Evolutionary conservation across 1,140 invertebrate species (phyloP).

Genomic region (Eumeta japonica): DNA sequence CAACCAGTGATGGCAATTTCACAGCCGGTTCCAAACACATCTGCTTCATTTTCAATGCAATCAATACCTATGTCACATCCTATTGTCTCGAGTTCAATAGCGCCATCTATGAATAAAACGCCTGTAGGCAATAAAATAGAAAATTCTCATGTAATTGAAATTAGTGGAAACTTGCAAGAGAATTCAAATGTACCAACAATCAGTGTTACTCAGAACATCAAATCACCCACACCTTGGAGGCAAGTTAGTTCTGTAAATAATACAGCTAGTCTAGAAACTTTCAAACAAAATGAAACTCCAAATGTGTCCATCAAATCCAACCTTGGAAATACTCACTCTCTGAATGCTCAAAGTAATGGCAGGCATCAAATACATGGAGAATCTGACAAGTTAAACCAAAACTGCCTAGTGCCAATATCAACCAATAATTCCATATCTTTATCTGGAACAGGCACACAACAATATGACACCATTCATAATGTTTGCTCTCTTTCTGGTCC

Average conservation of each 20-base stretch:
- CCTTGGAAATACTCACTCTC: constrained; percentile 23
- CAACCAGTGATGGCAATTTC: constrained; percentile 50
- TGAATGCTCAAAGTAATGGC: constrained; percentile 34
- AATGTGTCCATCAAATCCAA: constrained; percentile 31
- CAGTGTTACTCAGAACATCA: constrained; percentile 47
- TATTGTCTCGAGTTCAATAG: constrained; percentile 47
- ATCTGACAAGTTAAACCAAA: constrained; percentile 37
- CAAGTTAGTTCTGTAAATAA: constrained; percentile 31
- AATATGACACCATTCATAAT: constrained; percentile 36
- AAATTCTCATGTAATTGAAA: constrained; percentile 51
- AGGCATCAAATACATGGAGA: constrained; percentile 33
- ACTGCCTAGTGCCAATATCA: constrained; percentile 33
- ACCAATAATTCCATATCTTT: constrained; percentile 24
- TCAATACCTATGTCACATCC: constrained; percentile 47
- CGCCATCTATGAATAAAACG: constrained; percentile 38
- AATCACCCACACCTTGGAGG: constrained; percentile 48
- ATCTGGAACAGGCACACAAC: constrained; percentile 32
- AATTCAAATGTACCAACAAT: constrained; percentile 43
- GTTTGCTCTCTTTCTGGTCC: constrained; percentile 34
- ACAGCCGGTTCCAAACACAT: constrained; percentile 42
- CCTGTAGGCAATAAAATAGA: constrained; percentile 32
- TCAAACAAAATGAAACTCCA: constrained; percentile 34
- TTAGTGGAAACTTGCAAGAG: constrained; percentile 46
- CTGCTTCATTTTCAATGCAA: constrained; percentile 40
- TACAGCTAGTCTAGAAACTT: constrained; percentile 15